phyloP scores from a whole-genome alignment of 1,140 invertebrate species.

The Eueides isabella region DNA sequence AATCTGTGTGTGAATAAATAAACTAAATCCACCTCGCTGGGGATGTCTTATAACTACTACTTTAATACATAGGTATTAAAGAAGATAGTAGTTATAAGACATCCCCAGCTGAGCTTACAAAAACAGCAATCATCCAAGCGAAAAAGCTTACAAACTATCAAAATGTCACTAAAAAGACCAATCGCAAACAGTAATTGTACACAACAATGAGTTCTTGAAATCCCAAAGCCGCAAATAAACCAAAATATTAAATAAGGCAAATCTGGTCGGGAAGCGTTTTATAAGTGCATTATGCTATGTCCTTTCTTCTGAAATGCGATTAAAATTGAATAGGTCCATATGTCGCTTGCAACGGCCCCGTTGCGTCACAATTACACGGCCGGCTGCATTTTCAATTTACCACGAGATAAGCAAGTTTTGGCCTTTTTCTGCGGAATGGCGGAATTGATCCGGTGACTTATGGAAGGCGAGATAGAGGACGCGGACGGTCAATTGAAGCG shows the following conservation, averaged over 20 bases:
- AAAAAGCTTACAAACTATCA: constrained; percentile 52
- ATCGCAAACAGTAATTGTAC: constrained; percentile 73
- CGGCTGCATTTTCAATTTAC: constrained; percentile 80
- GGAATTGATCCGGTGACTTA: constrained; percentile 80
- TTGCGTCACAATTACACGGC: constrained; percentile 79
- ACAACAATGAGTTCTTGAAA: constrained; percentile 70
- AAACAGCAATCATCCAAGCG: constrained; percentile 47
- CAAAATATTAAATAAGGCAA: constrained; percentile 67
- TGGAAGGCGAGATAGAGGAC: constrained; percentile 54
- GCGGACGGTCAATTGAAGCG: constrained; percentile 70
- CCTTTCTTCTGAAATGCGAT: constrained; percentile 81
- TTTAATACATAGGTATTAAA: neutral
- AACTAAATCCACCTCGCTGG: neutral
- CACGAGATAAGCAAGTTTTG: constrained; percentile 77
- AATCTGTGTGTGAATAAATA: constrained; percentile 12
- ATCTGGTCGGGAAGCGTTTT: constrained; percentile 63
- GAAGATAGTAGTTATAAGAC: neutral
- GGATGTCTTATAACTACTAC: neutral
- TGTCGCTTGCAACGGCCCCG: constrained; percentile 65
- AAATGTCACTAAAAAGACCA: constrained; percentile 58
- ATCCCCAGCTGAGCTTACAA: constrained; percentile 7
- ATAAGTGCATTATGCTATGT: constrained; percentile 76
- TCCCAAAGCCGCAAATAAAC: constrained; percentile 77
- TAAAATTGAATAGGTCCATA: constrained; percentile 81
- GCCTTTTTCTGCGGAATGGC: constrained; percentile 75